Percentiles rank a stretch among this genome's conserved stretches.
Evolutionary conservation across 1,140 invertebrate species (phyloP).

Genomic region (Chrysomallon squamiferum): DNA sequence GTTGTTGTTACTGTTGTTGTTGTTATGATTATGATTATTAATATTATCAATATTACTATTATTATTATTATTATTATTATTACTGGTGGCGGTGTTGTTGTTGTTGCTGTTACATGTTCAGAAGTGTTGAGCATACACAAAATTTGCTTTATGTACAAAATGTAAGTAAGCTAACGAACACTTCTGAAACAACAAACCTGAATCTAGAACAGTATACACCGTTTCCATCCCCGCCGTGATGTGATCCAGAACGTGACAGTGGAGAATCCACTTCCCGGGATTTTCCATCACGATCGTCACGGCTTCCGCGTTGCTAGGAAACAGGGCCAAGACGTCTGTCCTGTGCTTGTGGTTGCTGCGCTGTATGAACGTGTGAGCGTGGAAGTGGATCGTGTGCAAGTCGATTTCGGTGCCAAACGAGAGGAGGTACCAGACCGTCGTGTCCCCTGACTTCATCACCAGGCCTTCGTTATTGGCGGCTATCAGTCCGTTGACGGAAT

Average conservation of each 20-base stretch:
- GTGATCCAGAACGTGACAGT: slow-evolving; percentile 44
- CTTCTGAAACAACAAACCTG: too few species aligned
- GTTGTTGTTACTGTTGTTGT: too few species aligned
- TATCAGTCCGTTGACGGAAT: slow-evolving; percentile 45
- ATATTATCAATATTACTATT: too few species aligned
- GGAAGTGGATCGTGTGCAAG: slow-evolving; percentile 54
- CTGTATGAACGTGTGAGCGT: slow-evolving; percentile 44
- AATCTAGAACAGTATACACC: slow-evolving; percentile 10
- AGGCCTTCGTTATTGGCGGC: slow-evolving; percentile 44
- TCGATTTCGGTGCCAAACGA: slow-evolving; percentile 37
- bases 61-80: too few species aligned
- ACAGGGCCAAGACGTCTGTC: slow-evolving; percentile 28
- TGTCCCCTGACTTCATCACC: slow-evolving; percentile 30
- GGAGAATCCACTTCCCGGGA: slow-evolving; percentile 44
- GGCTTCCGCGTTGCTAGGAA: slow-evolving; percentile 37
- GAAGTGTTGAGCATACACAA: too few species aligned
- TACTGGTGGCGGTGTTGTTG: too few species aligned
- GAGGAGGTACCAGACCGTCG: slow-evolving; percentile 49
- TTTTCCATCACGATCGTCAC: slow-evolving; percentile 38
- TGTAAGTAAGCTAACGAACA: too few species aligned
- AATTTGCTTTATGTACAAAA: too few species aligned
- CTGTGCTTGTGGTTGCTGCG: slow-evolving; percentile 9
- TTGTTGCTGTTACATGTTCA: too few species aligned
- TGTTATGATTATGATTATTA: too few species aligned
- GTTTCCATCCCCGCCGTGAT: slow-evolving; percentile 34